phyloP scores from a whole-genome alignment of 2,797 vertebrate species.

The Benthosema pterotum region DNA sequence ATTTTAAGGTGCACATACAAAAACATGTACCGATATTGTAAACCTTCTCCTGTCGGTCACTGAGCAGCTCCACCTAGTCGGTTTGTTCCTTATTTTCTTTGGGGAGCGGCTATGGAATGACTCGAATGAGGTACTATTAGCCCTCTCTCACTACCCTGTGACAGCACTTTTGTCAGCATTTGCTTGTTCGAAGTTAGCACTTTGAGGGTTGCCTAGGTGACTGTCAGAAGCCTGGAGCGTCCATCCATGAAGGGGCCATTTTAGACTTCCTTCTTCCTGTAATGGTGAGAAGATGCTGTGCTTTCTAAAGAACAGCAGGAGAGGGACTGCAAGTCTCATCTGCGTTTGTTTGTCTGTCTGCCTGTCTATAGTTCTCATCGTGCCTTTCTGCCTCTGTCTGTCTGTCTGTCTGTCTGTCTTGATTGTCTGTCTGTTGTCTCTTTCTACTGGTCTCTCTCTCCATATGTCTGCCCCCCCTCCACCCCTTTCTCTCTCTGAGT shows the following conservation, averaged over 20 bases:
- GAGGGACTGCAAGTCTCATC: constrained; percentile 3
- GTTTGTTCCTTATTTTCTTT: too few species aligned
- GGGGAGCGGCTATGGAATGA: too few species aligned
- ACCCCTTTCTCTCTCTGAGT: not conserved
- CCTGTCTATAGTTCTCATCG: not conserved
- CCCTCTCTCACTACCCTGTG: not conserved
- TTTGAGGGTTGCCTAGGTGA: constrained; percentile 51
- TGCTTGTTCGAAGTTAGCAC: constrained; percentile 40
- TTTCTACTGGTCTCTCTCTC: not conserved
- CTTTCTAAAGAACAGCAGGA: constrained; percentile 24
- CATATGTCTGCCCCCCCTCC: not conserved
- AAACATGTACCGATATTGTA: too few species aligned
- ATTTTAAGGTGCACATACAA: too few species aligned
- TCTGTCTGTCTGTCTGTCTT: constrained; percentile 1
- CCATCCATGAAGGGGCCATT: constrained; percentile 45
- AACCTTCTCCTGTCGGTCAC: too few species aligned
- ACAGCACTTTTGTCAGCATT: constrained; percentile 25
- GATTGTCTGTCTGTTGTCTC: not conserved
- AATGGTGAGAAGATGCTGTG: constrained; percentile 41
- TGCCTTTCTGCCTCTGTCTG: not conserved
- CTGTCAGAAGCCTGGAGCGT: constrained; percentile 44
- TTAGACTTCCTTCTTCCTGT: constrained; percentile 35
- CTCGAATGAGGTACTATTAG: not conserved
- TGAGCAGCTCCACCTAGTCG: too few species aligned
- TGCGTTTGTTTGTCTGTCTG: constrained; percentile 1